These are phyloP conservation scores for Sitta europaea DNA, from an alignment of 2,113 vertebrate genomes.

Conservation along the genomic window DNA sequence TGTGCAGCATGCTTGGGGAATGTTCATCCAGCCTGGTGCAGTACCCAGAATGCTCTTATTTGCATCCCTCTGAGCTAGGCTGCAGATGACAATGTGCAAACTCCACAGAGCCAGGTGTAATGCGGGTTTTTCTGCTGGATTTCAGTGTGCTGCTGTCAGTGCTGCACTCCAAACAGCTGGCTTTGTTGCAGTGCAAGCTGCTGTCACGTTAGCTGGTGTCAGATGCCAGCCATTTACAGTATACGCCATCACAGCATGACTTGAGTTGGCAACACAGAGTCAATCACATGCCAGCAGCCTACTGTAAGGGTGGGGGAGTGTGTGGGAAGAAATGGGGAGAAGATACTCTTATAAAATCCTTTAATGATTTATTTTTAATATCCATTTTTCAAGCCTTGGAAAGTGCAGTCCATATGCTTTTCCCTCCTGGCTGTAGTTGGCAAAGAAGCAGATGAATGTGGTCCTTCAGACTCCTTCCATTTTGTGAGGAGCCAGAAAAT, in stretches of 20 bases:
- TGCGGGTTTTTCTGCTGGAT: not conserved
- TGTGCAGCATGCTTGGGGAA: not conserved
- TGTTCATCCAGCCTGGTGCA: not conserved
- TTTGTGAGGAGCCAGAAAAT: not conserved
- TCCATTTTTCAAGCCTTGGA: not conserved
- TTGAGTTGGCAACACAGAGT: constrained; percentile 45
- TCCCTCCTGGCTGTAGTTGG: constrained; percentile 29
- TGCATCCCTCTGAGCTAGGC: not conserved
- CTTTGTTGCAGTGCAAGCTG: not conserved
- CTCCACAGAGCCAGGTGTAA: not conserved
- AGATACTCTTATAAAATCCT: constrained; percentile 4
- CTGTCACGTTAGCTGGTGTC: not conserved
- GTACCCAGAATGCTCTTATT: not conserved
- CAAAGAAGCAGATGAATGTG: constrained; percentile 4
- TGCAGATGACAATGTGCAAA: not conserved
- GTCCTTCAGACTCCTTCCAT: constrained; percentile 2
- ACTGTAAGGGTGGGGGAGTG: constrained; percentile 16
- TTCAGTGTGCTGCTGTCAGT: not conserved
- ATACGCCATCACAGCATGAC: constrained; percentile 26
- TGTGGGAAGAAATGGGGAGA: constrained; percentile 28
- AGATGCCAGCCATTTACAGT: constrained; percentile 61
- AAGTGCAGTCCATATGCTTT: constrained; percentile 25
- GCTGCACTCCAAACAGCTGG: not conserved
- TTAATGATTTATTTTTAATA: constrained; percentile 57
- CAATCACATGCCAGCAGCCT: constrained; percentile 52